Evolutionary conservation across 1,140 invertebrate species (phyloP).

Genomic region (Semibalanus balanoides): DNA sequence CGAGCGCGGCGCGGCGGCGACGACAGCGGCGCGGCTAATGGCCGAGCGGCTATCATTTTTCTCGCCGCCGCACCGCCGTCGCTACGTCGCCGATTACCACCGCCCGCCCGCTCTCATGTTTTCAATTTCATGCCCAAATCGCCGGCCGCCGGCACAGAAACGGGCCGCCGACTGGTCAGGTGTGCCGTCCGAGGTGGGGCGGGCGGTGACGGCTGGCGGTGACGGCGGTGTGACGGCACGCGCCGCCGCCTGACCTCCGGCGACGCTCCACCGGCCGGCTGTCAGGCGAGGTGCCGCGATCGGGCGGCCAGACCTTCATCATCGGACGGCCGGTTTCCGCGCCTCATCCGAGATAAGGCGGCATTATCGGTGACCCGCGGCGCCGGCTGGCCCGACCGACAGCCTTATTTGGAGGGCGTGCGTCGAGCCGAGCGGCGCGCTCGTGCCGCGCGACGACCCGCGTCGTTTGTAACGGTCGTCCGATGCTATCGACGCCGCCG

Average conservation of each 20-base stretch:
- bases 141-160: neutral
- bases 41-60: neutral
- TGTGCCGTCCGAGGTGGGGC: no score
- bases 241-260: no score
- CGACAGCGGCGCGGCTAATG: neutral
- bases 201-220: no score
- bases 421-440: no score
- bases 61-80: no score
- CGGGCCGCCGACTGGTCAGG: neutral
- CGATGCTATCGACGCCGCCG: neutral
- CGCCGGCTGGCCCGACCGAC: no score
- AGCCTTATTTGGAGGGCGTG: neutral
- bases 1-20: no score
- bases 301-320: neutral
- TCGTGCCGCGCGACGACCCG: neutral
- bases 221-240: no score
- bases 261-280: no score
- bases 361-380: neutral
- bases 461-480: neutral
- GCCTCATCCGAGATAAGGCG: neutral
- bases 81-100: neutral
- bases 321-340: neutral
- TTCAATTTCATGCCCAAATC: neutral
- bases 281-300: no score
- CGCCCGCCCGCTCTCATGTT: neutral